Evolutionary conservation across 2,888 invertebrate genomes (phyloP).

Genomic region (Pristionchus japonicus): DNA sequence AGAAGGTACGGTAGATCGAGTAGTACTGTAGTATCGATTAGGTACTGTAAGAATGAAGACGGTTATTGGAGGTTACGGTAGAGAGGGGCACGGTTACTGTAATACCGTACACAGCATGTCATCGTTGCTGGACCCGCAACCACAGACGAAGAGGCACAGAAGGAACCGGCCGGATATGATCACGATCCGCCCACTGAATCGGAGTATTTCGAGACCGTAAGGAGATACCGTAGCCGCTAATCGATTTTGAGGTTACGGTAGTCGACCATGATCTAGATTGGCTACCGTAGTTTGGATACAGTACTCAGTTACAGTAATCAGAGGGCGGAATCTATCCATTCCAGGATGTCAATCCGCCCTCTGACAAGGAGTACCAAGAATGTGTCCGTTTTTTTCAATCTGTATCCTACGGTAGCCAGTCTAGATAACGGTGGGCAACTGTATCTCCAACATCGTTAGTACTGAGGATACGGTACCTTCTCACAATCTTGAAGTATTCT

Average conservation of each 20-base stretch:
- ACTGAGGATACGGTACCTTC: slow-evolving; percentile 11
- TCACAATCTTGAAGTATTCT: not conserved
- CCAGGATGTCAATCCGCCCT: slow-evolving; percentile 28
- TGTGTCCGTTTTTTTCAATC: not conserved
- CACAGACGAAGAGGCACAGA: not conserved
- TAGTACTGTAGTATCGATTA: not conserved
- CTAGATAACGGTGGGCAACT: not conserved
- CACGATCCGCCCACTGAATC: slow-evolving; percentile 19
- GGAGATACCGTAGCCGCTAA: not conserved
- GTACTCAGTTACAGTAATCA: not conserved
- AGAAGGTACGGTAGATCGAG: not conserved
- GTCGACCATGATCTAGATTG: not conserved
- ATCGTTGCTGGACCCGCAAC: not conserved
- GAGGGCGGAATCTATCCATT: not conserved
- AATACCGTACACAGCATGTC: not conserved
- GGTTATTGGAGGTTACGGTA: not conserved
- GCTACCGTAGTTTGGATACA: not conserved
- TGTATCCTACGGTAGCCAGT: not conserved
- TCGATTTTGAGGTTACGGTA: not conserved
- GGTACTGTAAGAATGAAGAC: not conserved
- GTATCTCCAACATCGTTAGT: too few species aligned
- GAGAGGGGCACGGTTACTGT: not conserved
- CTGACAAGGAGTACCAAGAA: slow-evolving; percentile 7
- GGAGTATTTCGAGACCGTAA: slow-evolving; percentile 27
- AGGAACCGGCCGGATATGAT: not conserved